Conservation (phyloP, 2,797 vertebrate genomes). For the Aulostomus chinensis region DNA sequence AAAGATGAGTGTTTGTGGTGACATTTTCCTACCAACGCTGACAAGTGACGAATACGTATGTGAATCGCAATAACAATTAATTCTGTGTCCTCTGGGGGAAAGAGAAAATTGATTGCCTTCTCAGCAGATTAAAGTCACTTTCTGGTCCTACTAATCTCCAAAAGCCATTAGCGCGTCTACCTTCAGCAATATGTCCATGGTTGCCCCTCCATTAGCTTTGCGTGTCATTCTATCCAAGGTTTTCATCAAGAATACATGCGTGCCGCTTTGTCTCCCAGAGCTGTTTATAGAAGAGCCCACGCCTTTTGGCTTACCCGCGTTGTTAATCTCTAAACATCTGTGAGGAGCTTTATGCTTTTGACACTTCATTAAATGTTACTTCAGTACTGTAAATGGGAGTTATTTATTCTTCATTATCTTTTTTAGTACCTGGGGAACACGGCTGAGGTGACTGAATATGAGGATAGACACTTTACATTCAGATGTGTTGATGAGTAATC, state of each 20-base stretch:
- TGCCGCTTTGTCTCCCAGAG: conserved; percentile 47
- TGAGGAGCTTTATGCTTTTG: conserved; percentile 14
- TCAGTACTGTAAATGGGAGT: conserved; percentile 18
- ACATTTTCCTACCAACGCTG: background rate
- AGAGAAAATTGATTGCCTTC: conserved; percentile 48
- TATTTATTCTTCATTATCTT: conserved; percentile 23
- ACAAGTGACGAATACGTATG: conserved; percentile 22
- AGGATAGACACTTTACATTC: background rate
- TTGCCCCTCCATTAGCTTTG: conserved; percentile 49
- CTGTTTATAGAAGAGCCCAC: conserved; percentile 28
- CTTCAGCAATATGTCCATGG: conserved; percentile 25
- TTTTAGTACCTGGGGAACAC: conserved; percentile 1
- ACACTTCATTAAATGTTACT: conserved; percentile 25
- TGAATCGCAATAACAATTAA: conserved; percentile 27
- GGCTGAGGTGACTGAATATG: background rate
- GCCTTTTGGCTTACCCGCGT: conserved; percentile 31
- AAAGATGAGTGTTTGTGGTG: background rate
- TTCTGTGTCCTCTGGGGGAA: conserved; percentile 41
- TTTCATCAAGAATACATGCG: conserved; percentile 38
- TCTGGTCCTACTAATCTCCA: conserved; percentile 54
- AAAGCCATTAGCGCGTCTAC: conserved; percentile 57
- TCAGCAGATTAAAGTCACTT: conserved; percentile 54
- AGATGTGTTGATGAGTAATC: background rate
- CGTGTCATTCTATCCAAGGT: conserved; percentile 36
- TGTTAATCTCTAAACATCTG: conserved; percentile 43